phyloP scores from a whole-genome alignment of 2,888 invertebrate genomes.

The Branchellion lobata region DNA sequence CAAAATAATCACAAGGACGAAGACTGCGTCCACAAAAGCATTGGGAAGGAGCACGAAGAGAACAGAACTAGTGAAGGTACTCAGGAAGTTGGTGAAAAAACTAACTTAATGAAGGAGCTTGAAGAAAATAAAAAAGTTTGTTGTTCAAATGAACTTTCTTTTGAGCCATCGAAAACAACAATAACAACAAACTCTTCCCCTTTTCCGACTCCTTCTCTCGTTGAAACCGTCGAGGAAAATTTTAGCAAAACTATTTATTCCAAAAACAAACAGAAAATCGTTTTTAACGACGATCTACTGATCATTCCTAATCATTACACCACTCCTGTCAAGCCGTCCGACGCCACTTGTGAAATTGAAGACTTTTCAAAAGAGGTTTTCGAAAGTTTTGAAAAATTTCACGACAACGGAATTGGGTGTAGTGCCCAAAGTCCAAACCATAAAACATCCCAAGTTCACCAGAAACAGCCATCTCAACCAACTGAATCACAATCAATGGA shows the following conservation, averaged over 20 bases:
- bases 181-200: too few relatives aligned
- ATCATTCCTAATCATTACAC: neutral
- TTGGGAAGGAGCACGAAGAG: too few relatives aligned
- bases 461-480: conserved; percentile 6
- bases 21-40: too few relatives aligned
- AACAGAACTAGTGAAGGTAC: too few relatives aligned
- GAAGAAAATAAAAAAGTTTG: neutral
- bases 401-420: too few relatives aligned
- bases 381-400: neutral
- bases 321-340: neutral
- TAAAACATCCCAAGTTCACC: too few relatives aligned
- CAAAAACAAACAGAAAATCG: neutral
- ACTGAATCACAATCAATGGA: neutral
- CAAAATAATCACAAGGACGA: neutral
- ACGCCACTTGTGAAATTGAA: neutral
- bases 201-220: too few relatives aligned
- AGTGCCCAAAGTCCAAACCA: too few relatives aligned
- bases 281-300: neutral
- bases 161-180: too few relatives aligned
- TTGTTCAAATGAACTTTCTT: too few relatives aligned
- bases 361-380: neutral
- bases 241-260: neutral
- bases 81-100: too few relatives aligned
- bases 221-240: neutral
- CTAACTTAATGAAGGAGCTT: neutral